These are phyloP conservation scores for Polyergus mexicanus DNA, from an alignment of 1,140 invertebrate genomes.

Conservation along the genomic window DNA sequence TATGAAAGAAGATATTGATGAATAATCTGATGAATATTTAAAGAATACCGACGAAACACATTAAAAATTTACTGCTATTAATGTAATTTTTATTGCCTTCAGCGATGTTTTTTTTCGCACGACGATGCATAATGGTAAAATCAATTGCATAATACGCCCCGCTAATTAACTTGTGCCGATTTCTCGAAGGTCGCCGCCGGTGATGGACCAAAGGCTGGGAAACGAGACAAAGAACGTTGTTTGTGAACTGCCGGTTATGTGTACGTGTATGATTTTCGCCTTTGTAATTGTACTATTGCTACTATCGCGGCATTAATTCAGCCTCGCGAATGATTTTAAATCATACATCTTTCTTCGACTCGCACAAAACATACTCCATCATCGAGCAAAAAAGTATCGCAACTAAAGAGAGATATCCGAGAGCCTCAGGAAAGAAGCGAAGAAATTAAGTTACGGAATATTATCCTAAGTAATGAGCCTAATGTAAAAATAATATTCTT, in stretches of 20 bases:
- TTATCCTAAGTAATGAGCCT: conserved; percentile 15
- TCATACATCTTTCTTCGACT: conserved; percentile 42
- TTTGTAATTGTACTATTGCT: conserved; percentile 57
- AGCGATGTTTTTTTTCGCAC: conserved; percentile 37
- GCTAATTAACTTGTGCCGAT: conserved; percentile 65
- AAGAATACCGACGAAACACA: neutral
- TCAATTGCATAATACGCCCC: conserved; percentile 61
- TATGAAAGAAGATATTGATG: neutral
- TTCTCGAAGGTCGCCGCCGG: conserved; percentile 49
- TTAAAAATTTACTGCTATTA: conserved; percentile 12
- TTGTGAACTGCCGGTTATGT: conserved; percentile 32
- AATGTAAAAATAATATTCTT: conserved; percentile 28
- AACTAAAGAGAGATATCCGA: conserved; percentile 19
- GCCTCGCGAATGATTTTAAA: conserved; percentile 47
- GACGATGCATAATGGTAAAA: conserved; percentile 47
- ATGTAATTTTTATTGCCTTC: conserved; percentile 20
- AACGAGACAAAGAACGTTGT: conserved; percentile 41
- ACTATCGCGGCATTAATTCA: conserved; percentile 56
- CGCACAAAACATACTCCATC: conserved; percentile 32
- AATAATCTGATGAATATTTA: neutral
- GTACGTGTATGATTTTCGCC: conserved; percentile 31
- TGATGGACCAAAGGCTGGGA: conserved; percentile 22
- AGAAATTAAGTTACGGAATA: conserved; percentile 36
- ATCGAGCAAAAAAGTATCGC: conserved; percentile 32
- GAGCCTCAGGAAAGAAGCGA: conserved; percentile 7